Evolutionary conservation across 1,140 invertebrate genomes (phyloP).

Genomic region (Lasioglossum albipes): DNA sequence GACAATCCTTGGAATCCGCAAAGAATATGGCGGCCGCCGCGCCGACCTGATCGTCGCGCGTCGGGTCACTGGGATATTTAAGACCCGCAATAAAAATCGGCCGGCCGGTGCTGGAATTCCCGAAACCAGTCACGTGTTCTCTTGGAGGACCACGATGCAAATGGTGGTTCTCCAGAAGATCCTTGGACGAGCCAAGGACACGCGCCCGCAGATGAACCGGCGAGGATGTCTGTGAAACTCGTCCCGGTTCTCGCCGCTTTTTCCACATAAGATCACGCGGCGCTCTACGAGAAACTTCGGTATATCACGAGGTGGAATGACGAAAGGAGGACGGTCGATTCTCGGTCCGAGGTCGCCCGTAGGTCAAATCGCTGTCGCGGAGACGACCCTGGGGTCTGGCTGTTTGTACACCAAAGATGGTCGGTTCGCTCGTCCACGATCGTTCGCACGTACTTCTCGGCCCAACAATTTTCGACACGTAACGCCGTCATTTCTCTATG

Average conservation of each 20-base stretch:
- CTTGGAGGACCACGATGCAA: constrained; percentile 15
- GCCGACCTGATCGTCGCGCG: background rate
- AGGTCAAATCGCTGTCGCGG: constrained; percentile 62
- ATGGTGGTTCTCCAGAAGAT: constrained; percentile 27
- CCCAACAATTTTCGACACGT: constrained; percentile 12
- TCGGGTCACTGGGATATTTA: background rate
- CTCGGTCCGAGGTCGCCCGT: constrained; percentile 61
- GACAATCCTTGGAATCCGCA: background rate
- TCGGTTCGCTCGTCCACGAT: constrained; percentile 13
- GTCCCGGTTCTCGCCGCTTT: constrained; percentile 23
- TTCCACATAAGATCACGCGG: constrained; percentile 39
- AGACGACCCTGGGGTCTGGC: constrained; percentile 29
- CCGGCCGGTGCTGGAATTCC: constrained; percentile 15
- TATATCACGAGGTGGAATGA: constrained; percentile 58
- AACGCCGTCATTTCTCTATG: background rate
- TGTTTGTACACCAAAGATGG: constrained; percentile 52
- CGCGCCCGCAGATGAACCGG: background rate
- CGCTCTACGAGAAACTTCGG: constrained; percentile 53
- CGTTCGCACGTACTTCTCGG: constrained; percentile 15
- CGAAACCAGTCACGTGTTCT: constrained; percentile 30
- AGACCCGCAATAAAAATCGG: constrained; percentile 25
- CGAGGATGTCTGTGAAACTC: constrained; percentile 13
- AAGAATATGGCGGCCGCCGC: background rate
- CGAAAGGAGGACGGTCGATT: constrained; percentile 70
- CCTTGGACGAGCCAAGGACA: constrained; percentile 42